Evolutionary conservation across 2,113 vertebrate genomes (phyloP), one percentile per base, ranked within the genome.

Genomic region (Malurus cyaneus): DNA sequence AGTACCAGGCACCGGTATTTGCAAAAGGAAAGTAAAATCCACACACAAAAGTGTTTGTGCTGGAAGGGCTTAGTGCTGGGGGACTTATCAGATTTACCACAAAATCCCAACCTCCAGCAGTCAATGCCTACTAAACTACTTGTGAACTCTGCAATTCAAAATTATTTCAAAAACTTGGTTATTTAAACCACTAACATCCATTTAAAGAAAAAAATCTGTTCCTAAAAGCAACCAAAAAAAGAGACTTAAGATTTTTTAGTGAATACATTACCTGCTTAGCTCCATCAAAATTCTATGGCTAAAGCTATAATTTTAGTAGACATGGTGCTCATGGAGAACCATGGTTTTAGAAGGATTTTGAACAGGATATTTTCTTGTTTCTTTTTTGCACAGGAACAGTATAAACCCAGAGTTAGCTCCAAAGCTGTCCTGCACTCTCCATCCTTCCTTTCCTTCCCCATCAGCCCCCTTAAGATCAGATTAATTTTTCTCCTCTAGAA

Each of bases 91-190:
- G 93, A 88, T 77, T 93, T 59, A 88, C 71, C 74, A 94, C 39
- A 39, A 96, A 96, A 96, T 93, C 81, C 74, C 74, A 86, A 44
- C 50, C 87, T 95, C 87, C 59, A 89, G 93, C 79, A 92, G 64
- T 95, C 82, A 94, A 44, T 49, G 57, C 18, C 62, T 76, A 44
- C 71, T 52, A 18, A 91, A 88, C 78, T 70, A 21, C 26, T 47
- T 1, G 0, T 42, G 53, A 87, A 36, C 53, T 79, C 62, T 57
- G 18, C 26, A 89, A 73, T 39, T 84, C 28, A 76, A 91, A 70
- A 61, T 74, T 41, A 60, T 49, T 92, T 76, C 18, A 42, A 69
- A 82, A 49, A 12, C 28, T 46, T 49, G 15, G 29, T 17, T 34
- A 69, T 80, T 96, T 39, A 24, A 47, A 47, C 26, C 14, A 17